phyloP scores from a whole-genome alignment of 2,113 vertebrate genomes.

The Scomber japonicus region DNA sequence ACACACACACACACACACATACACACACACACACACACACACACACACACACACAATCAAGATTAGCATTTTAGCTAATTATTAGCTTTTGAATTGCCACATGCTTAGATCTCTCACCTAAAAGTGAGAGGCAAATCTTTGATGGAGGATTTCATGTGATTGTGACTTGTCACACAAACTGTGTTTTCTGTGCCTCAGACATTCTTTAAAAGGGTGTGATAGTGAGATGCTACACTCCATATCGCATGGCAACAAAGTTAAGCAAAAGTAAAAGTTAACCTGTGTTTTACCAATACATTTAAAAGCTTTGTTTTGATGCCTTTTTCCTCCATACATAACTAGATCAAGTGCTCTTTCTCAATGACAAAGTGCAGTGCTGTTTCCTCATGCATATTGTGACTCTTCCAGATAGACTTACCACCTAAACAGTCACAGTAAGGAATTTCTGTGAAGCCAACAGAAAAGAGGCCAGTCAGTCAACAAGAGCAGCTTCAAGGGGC shows the following conservation, averaged over 20 bases:
- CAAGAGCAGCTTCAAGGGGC: slow-evolving; percentile 48
- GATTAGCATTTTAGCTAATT: background rate
- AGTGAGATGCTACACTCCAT: slow-evolving; percentile 10
- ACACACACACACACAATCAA: background rate
- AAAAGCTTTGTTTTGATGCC: background rate
- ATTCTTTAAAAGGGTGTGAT: slow-evolving; percentile 6
- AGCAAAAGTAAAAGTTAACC: background rate
- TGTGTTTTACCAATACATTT: background rate
- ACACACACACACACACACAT: too few species aligned
- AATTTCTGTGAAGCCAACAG: slow-evolving; percentile 86
- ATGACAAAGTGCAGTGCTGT: slow-evolving; percentile 6
- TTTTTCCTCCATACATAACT: background rate
- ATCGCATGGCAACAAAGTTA: background rate
- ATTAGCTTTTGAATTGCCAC: slow-evolving; percentile 20
- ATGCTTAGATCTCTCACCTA: background rate
- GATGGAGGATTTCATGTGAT: slow-evolving; percentile 15
- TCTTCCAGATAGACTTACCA: slow-evolving; percentile 82
- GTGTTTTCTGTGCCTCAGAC: slow-evolving; percentile 25
- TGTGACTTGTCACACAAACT: slow-evolving; percentile 15
- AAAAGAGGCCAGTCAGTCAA: slow-evolving; percentile 65
- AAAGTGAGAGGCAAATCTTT: background rate
- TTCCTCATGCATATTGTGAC: slow-evolving; percentile 56
- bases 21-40: too few species aligned
- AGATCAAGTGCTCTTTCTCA: background rate
- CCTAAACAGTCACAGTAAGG: slow-evolving; percentile 85